These are phyloP conservation scores for Phyto melanocephala DNA, from an alignment of 2,888 invertebrate genomes.

Conservation along the genomic window DNA sequence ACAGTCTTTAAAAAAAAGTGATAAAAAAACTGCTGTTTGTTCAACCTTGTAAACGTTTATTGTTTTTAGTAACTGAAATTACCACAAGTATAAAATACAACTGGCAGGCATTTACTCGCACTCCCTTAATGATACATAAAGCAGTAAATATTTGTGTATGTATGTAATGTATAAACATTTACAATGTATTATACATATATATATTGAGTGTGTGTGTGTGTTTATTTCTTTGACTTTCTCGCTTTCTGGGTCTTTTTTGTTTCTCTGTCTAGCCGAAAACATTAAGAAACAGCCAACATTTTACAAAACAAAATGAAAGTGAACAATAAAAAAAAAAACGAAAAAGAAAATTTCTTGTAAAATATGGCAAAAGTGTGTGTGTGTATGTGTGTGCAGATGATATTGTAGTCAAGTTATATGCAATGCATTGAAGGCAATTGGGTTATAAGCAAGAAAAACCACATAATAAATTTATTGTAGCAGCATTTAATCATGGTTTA, in stretches of 20 bases:
- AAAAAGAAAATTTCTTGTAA: background rate
- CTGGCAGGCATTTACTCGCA: background rate
- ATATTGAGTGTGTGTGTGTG: background rate
- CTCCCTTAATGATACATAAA: background rate
- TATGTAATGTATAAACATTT: background rate
- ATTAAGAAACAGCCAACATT: background rate
- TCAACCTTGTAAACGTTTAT: slow-evolving; percentile 52
- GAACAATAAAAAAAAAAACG: background rate
- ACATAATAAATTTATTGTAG: slow-evolving; percentile 55
- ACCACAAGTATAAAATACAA: slow-evolving; percentile 6
- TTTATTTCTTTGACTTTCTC: background rate
- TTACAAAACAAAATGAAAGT: slow-evolving; percentile 9
- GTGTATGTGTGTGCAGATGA: background rate
- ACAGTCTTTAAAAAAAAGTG: background rate
- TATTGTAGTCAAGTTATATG: slow-evolving; percentile 30
- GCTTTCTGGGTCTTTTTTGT: background rate
- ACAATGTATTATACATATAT: background rate
- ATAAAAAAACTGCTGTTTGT: slow-evolving; percentile 25
- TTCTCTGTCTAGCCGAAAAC: slow-evolving; percentile 3
- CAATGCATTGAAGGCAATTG: slow-evolving; percentile 57
- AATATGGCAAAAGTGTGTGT: background rate
- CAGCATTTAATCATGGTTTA: slow-evolving; percentile 55
- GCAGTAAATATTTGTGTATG: no score
- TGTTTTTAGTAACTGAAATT: slow-evolving; percentile 20
- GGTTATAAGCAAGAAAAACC: slow-evolving; percentile 46